phyloP scores from a whole-genome alignment of 2,797 vertebrate genomes.

The Alectoris magna region DNA sequence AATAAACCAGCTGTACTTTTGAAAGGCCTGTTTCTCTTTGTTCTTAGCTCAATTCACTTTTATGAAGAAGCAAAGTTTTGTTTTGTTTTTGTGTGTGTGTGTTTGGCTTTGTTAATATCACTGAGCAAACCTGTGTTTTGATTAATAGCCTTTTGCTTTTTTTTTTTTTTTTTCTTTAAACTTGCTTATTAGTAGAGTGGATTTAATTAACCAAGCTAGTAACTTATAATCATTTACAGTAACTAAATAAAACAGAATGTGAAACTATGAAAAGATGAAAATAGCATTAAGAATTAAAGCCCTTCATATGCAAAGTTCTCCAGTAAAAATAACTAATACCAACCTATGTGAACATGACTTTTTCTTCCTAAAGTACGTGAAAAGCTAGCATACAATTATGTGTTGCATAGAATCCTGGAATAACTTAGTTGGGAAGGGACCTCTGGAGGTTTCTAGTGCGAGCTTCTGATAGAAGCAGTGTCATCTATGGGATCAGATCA shows the following conservation, averaged over 20 bases:
- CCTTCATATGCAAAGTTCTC: not conserved
- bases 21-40: conserved; percentile 41
- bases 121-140: not conserved
- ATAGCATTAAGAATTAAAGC: not conserved
- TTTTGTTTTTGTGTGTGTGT: not conserved
- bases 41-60: conserved; percentile 19
- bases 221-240: conserved; percentile 1
- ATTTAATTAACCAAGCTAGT: not conserved
- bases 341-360: not conserved
- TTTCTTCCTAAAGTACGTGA: not conserved
- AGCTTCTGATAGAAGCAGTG: not conserved
- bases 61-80: not conserved
- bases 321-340: not conserved
- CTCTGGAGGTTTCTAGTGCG: not conserved
- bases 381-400: not conserved
- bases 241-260: conserved; percentile 4
- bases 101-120: not conserved
- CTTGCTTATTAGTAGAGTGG: not conserved
- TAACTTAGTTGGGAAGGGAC: not conserved
- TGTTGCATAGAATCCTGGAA: not conserved
- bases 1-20: conserved; percentile 53
- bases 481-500: not conserved
- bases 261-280: conserved; percentile 1
- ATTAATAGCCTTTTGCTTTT: conserved; percentile 24
- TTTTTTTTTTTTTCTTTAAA: not conserved